Base-by-base conservation (phyloP, 2,888 invertebrate species). In the Meloe dianella region DNA sequence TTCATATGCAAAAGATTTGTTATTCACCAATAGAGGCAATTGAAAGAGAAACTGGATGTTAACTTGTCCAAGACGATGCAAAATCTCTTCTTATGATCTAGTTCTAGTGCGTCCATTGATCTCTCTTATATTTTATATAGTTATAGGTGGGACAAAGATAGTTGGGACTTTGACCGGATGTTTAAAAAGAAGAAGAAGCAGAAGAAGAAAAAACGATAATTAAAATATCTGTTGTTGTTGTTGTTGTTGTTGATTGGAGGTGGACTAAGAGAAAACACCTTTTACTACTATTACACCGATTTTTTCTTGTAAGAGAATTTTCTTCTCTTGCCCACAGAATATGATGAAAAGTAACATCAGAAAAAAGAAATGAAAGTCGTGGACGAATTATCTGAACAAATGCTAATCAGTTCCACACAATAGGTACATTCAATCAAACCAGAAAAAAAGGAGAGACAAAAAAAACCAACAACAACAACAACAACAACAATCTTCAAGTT, bases 31-130 rank as follows among this genome's bases (percentile, higher is more conserved):
- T 51, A n/a, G n/a, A 51, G 51, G 20, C 51, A 22, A 54, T 54
- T 54, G 77, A 78, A 78, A 78, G 79, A 79, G 78, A 79, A 79
- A 79, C 74, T 76, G 73, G 71, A 71, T 70, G 68, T 64, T 70
- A 51, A 66, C 64, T 69, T 71, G 73, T 73, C 75, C 72, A 63
- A 60, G 60, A 63, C 72, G 73, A 76, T 73, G 74, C 77, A 75
- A 76, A 77, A 77, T 75, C 76, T 73, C 71, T 54, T 54, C 54
- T 22, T 54, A 54, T 74, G 77, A 66, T 66, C 66, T 63, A 66
- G 63, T 66, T 60, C 63, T 62, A 65, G 62, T 63, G 54, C 54
- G 54, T 54, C 20, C 54, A 54, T 54, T 54, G 54, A 54, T 54
- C 54, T 54, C 54, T 54, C 24, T 14, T 54, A 24, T 47, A 17